Evolutionary conservation across 2,888 invertebrate species (phyloP), one percentile per base, ranked within the genome.

Genomic region (Plusia festucae): DNA sequence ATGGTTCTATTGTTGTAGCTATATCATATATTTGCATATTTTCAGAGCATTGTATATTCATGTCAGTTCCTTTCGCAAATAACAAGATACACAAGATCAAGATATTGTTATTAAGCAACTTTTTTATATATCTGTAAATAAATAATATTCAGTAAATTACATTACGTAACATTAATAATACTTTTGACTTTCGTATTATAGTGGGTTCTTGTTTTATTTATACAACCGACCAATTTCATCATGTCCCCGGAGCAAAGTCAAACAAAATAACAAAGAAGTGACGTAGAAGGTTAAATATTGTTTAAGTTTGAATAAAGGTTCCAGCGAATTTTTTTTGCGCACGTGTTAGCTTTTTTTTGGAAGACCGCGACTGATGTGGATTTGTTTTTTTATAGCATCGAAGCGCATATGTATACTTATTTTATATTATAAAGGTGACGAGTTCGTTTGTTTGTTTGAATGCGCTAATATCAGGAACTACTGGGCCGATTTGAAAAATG

Each of bases 211-310:
- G 54, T 73, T 70, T 66, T 68, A 68, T 71, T 68, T 70, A 69
- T 67, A 53, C 72, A 73, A 73, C 55, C 60, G 61, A 74, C 76
- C 75, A 82, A 82, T 82, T 82, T 68, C 81, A 73, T 68, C 58
- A 71, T 65, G 65, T 79, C 78, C 74, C 79, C 44, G 30, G 76
- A 70, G 84, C 62, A 68, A 73, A 79, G 56, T 75, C 81, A 84
- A 88, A 86, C 84, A 84, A 85, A 87, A 84, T 84, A 81, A 80
- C 81, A 82, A 82, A 79, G 78, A 86, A 85, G 84, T 81, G 82
- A 83, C 83, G 82, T 82, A 79, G 84, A 83, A 85, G 85, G 86
- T 90, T 90, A 88, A 89, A 90, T 90, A 90, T 89, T 87, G 85
- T 87, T 82, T 82, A 89, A 90, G 85, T 90, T 90, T 85, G 82